A percentile compares a stretch with the other conserved stretches of the same genome.
These are phyloP conservation scores for Perognathus longimembris DNA, from an alignment of 2,113 vertebrate species.

Conservation along the genomic window DNA sequence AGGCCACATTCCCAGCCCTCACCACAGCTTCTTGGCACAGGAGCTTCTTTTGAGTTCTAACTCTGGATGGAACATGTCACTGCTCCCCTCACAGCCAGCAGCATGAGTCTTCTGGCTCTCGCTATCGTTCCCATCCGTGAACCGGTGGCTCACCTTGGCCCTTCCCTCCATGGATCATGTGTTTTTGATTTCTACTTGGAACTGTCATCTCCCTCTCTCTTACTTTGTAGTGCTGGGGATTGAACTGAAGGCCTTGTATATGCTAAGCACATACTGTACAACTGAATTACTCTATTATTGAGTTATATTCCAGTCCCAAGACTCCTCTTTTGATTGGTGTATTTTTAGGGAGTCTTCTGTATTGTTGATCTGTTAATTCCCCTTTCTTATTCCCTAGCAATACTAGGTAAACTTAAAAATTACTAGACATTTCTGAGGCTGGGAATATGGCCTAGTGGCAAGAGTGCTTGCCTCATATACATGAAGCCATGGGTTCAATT, in stretches of 20 bases:
- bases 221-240: neutral
- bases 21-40: neutral
- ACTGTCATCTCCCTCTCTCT: neutral
- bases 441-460: no score
- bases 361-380: constrained; percentile 29
- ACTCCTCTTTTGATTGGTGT: neutral
- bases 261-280: neutral
- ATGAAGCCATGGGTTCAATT: no score
- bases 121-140: no score
- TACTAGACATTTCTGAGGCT: neutral
- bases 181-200: constrained; percentile 8
- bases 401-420: constrained; percentile 4
- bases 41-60: no score
- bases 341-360: constrained; percentile 9
- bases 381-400: constrained; percentile 28
- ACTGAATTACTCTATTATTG: neutral
- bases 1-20: no score
- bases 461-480: no score
- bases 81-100: no score
- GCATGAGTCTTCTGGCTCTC: no score
- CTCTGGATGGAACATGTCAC: neutral
- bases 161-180: neutral
- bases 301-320: neutral
- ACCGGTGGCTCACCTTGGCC: neutral
- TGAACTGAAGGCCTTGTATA: neutral